A percentile compares a stretch with the other conserved stretches of the same genome.
Conservation (phyloP, 2,888 invertebrate species). For the Plebejus anna region DNA sequence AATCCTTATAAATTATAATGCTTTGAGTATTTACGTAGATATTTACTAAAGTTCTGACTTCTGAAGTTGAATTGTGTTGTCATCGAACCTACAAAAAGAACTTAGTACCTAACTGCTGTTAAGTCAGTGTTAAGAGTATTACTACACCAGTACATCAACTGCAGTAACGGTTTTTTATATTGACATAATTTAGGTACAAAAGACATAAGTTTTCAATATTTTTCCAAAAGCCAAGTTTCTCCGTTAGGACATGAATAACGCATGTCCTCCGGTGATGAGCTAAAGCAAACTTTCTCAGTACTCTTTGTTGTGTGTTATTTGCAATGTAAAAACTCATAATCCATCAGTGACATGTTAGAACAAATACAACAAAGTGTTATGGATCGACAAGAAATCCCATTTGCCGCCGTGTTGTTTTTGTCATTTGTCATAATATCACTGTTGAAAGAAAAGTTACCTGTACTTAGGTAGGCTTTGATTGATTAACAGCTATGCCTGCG, state of each 20-base stretch:
- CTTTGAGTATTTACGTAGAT: no score
- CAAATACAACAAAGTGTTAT: slow-evolving; percentile 22
- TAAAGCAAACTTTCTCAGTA: slow-evolving; percentile 24
- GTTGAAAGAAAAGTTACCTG: slow-evolving; percentile 6
- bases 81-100: no score
- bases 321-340: slow-evolving; percentile 24
- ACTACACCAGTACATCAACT: no score
- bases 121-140: no score
- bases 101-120: no score
- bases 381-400: slow-evolving; percentile 7
- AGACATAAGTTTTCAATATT: neutral
- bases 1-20: no score
- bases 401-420: slow-evolving; percentile 18
- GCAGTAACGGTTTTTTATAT: no score
- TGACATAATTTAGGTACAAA: neutral
- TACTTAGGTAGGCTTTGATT: neutral
- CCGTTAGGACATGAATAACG: slow-evolving; percentile 24
- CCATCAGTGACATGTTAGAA: slow-evolving; percentile 25
- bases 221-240: slow-evolving; percentile 6
- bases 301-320: slow-evolving; percentile 24
- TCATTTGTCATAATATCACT: slow-evolving; percentile 16
- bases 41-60: no score
- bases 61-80: no score
- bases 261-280: slow-evolving; percentile 9
- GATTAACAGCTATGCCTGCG: neutral